Evolutionary conservation across 2,797 vertebrate genomes (phyloP).

Genomic region (Spizella passerina): DNA sequence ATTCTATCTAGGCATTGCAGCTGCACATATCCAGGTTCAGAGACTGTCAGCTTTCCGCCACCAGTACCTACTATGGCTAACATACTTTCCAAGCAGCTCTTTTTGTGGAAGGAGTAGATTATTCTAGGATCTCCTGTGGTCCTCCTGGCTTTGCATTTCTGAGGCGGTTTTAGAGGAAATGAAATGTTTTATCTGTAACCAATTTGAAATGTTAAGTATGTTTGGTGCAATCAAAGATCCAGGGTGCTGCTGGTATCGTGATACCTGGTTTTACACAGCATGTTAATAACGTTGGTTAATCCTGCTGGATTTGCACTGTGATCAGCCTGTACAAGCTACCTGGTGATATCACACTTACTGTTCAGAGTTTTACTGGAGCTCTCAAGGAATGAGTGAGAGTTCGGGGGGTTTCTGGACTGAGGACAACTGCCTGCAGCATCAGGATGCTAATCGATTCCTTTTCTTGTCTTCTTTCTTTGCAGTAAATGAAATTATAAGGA

Average conservation of each 20-base stretch:
- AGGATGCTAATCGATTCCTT: background rate
- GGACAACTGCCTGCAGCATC: background rate
- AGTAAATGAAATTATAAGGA: constrained; percentile 98
- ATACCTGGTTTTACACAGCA: background rate
- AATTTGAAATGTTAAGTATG: background rate
- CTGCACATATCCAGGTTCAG: background rate
- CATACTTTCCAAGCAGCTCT: background rate
- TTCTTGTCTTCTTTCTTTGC: constrained; percentile 74
- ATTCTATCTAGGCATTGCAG: background rate
- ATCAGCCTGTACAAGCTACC: background rate
- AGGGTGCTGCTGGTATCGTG: background rate
- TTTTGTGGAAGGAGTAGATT: background rate
- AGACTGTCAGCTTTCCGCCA: background rate
- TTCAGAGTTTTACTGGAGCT: background rate
- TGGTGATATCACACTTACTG: background rate
- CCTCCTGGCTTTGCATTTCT: background rate
- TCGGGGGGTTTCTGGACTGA: background rate
- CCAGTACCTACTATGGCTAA: background rate
- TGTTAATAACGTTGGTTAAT: constrained; percentile 38
- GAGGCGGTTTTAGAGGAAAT: background rate
- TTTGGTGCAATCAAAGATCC: background rate
- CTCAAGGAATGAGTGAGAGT: background rate
- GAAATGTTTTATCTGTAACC: background rate
- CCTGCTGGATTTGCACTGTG: background rate
- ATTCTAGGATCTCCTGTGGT: background rate